These are phyloP conservation scores for Pantelozetes paolii DNA, from an alignment of 2,888 invertebrate species.

Conservation along the genomic window DNA sequence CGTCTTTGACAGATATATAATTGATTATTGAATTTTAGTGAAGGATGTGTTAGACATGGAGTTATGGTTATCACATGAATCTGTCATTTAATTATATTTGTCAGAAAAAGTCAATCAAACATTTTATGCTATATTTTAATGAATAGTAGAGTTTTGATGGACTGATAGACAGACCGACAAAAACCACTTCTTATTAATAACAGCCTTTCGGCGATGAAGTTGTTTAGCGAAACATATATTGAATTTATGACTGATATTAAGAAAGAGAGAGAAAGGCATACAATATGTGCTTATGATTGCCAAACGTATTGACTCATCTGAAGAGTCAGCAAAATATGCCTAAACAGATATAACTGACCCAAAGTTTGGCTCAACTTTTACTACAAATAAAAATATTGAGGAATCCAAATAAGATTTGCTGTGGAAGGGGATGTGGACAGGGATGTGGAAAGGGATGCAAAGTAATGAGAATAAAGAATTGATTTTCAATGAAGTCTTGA, in stretches of 20 bases:
- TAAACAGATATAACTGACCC: constrained; percentile 18
- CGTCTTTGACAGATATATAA: no score
- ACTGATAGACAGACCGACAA: constrained; percentile 3
- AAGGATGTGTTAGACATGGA: no score
- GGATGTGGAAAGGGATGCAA: no score
- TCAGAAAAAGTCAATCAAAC: not conserved
- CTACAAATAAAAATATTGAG: not conserved
- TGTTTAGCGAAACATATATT: constrained; percentile 11
- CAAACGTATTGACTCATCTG: not conserved
- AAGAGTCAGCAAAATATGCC: constrained; percentile 13
- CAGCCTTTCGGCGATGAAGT: constrained; percentile 23
- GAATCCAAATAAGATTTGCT: no score
- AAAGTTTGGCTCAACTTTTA: constrained; percentile 8
- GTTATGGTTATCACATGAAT: no score
- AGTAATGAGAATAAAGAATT: no score
- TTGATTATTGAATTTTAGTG: no score
- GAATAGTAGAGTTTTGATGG: not conserved
- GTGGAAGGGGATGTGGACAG: no score
- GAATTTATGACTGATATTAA: constrained; percentile 1
- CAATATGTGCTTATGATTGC: constrained; percentile 12
- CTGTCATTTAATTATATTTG: not conserved
- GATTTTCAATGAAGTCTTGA: no score
- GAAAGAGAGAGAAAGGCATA: not conserved
- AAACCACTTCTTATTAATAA: not conserved
- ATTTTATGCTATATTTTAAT: not conserved